Evolutionary conservation across 1,140 invertebrate species (phyloP), one percentile per base, ranked within the genome.

Genomic region (Cherax quadricarinatus): DNA sequence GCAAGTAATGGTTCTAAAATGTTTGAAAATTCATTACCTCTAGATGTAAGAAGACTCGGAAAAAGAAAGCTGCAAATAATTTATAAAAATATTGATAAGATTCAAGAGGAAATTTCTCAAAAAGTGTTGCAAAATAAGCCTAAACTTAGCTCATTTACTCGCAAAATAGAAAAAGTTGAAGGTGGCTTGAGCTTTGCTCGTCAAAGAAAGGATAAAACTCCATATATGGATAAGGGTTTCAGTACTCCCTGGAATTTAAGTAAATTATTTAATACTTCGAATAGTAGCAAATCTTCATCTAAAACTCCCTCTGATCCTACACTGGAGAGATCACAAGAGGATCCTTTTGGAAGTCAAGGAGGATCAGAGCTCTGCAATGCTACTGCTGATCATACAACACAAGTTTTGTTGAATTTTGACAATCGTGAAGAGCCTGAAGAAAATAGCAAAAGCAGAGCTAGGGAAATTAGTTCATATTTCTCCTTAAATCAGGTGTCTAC

Each of bases 131-230:
- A 53, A 84, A 24, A 14, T 53, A 82, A 51, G 73, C 88, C 88
- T 41, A 89, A 84, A 18, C 66, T 89, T 62, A 83, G 88, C 18
- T 73, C 30, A 48, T 73, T 24, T 49, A 73, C 88, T 16, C 80
- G 88, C 41, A 83, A 83, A 41, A 30, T 89, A 30, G 60, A 53
- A n/a, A 83, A 53, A 24, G 53, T 83, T 66, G 80, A 89, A 53
- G 84, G 88, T 75, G 80, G 80, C 14, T 48, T 83, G 18, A 83
- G 81, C 48, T 88, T 88, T 83, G 88, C 80, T 14, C 62, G 62
- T 7, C 21, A 89, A 30, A 24, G 79, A 80, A 89, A 89, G n/a
- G 88, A 89, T 51, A 89, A 83, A 70, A 89, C 88, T 70, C 88
- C 88, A 24, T 84, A 89, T 81, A 4, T 89, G 41, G 88, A 89